Percentiles rank a stretch among this genome's conserved stretches.
phyloP scores from a whole-genome alignment of 2,797 vertebrate genomes.

The Tenualosa thibaudeaui region DNA sequence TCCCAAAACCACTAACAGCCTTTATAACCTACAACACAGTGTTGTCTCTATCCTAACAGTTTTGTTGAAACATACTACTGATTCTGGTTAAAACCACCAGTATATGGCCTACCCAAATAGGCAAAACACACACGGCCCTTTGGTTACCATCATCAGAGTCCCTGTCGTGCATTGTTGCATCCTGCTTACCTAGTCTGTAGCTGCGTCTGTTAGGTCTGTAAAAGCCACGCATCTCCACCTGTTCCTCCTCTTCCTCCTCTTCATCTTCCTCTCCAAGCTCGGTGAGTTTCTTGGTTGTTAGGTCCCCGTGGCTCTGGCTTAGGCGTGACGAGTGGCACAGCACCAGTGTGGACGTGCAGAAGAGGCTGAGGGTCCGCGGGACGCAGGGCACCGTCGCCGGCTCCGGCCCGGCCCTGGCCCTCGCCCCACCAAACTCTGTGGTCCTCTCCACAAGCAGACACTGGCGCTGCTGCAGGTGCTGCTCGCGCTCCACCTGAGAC shows the following conservation, averaged over 20 bases:
- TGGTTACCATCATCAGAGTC: neutral
- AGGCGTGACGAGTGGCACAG: neutral
- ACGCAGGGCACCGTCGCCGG: neutral
- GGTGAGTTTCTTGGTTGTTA: neutral
- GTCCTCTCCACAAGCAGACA: neutral
- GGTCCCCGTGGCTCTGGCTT: neutral
- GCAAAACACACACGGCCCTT: neutral
- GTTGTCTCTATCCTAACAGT: neutral
- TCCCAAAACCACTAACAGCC: neutral
- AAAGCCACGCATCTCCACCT: neutral
- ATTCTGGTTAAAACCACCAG: neutral
- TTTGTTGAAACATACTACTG: neutral
- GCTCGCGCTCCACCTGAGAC: neutral
- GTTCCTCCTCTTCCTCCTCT: neutral
- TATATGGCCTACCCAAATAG: neutral
- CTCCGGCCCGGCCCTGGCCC: neutral
- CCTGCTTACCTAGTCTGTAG: constrained; percentile 14
- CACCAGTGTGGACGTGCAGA: neutral
- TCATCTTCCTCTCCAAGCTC: neutral
- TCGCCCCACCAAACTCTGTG: neutral
- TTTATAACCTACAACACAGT: neutral
- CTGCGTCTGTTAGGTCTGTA: neutral
- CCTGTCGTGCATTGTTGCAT: neutral
- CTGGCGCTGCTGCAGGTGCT: neutral
- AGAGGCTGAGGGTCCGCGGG: neutral